Evolutionary conservation across 2,888 invertebrate genomes (phyloP).

Genomic region (Chrysotoxum bicinctum): DNA sequence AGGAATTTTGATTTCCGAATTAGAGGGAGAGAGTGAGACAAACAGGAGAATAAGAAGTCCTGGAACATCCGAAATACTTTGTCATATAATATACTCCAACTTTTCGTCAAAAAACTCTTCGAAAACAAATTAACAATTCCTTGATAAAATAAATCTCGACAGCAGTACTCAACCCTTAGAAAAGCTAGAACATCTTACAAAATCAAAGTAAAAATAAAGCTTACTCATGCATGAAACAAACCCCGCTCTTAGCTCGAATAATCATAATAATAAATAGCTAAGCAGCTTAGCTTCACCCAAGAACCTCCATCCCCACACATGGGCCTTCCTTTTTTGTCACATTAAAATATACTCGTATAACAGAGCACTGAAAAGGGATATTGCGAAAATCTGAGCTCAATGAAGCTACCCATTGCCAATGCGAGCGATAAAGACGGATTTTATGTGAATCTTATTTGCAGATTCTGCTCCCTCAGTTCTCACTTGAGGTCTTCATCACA

Average conservation of each 20-base stretch:
- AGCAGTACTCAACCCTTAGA: neutral
- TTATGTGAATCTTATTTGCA: slow-evolving; percentile 70
- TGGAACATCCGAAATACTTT: neutral
- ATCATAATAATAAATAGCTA: slow-evolving; percentile 71
- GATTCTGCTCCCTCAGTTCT: slow-evolving; percentile 62
- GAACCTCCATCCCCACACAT: slow-evolving; percentile 39
- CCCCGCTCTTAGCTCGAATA: slow-evolving; percentile 50
- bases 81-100: neutral
- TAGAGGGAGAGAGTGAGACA: too few species aligned
- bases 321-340: slow-evolving; percentile 12
- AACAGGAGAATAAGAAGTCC: too few species aligned
- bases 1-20: neutral
- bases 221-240: slow-evolving; percentile 66
- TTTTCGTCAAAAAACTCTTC: neutral
- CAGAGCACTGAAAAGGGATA: slow-evolving; percentile 62
- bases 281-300: slow-evolving; percentile 66
- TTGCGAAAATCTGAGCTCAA: slow-evolving; percentile 61
- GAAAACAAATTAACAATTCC: neutral
- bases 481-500: slow-evolving; percentile 63
- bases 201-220: slow-evolving; percentile 36
- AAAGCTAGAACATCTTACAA: neutral
- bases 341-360: slow-evolving; percentile 39
- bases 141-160: neutral
- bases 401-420: neutral
- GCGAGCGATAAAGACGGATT: slow-evolving; percentile 63